Evolutionary conservation across 2,113 vertebrate genomes (phyloP).

Genomic region (Corydoras sp.): DNA sequence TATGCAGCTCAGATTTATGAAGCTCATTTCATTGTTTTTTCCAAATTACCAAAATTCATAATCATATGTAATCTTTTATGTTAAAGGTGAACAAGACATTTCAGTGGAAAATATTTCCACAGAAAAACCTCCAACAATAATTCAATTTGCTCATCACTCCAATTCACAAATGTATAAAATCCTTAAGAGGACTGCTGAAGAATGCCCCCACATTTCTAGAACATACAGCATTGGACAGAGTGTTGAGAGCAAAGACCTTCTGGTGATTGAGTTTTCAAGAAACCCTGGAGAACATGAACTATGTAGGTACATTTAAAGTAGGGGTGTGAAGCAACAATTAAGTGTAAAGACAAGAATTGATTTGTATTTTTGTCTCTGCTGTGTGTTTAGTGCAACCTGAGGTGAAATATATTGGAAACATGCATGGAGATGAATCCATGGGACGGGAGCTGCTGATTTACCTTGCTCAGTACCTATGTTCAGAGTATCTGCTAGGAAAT

Average conservation of each 20-base stretch:
- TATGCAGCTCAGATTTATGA: too few relatives aligned
- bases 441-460: slow-evolving; percentile 85
- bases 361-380: slow-evolving; percentile 24
- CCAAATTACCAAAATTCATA: too few relatives aligned
- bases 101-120: slow-evolving; percentile 41
- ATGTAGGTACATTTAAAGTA: slow-evolving; percentile 65
- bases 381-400: slow-evolving; percentile 81
- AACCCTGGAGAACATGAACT: slow-evolving; percentile 84
- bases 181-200: slow-evolving; percentile 73
- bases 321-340: too few relatives aligned
- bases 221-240: slow-evolving; percentile 91
- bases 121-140: slow-evolving; percentile 54
- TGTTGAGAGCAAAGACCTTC: slow-evolving; percentile 80
- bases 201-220: slow-evolving; percentile 73
- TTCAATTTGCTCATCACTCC: slow-evolving; percentile 77
- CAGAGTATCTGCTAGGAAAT: slow-evolving; percentile 80
- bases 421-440: slow-evolving; percentile 88
- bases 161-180: slow-evolving; percentile 74
- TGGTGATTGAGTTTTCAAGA: slow-evolving; percentile 88
- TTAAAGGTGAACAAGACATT: slow-evolving; percentile 45
- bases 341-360: background rate
- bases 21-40: too few relatives aligned
- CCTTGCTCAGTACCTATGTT: slow-evolving; percentile 84
- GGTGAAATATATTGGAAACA: slow-evolving; percentile 86
- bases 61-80: slow-evolving; percentile 1